A percentile compares a stretch with the other conserved stretches of the same genome.
phyloP scores from a whole-genome alignment of 2,888 invertebrate species.

The Oscheius sp. region DNA sequence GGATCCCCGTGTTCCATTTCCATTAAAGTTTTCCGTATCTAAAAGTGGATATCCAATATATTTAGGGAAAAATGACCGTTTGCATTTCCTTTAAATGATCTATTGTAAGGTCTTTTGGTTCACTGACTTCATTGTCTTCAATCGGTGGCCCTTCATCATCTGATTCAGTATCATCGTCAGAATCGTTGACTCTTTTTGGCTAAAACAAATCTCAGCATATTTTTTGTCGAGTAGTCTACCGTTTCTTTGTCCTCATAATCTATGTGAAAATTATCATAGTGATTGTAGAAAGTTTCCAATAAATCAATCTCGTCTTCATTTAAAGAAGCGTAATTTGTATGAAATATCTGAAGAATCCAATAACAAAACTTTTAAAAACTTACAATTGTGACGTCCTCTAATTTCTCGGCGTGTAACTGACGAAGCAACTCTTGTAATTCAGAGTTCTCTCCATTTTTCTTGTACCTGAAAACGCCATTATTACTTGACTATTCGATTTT shows the following conservation, averaged over 20 bases:
- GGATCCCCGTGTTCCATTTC: conserved; percentile 17
- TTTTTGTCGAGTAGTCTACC: no score
- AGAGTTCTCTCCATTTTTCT: neutral
- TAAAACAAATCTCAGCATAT: no score
- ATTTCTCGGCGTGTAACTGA: neutral
- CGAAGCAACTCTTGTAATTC: neutral
- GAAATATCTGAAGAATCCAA: conserved; percentile 6
- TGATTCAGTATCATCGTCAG: neutral
- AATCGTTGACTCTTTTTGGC: neutral
- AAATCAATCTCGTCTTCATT: conserved; percentile 15
- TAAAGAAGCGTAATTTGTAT: neutral
- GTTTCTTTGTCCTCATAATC: conserved; percentile 8
- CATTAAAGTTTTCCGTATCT: conserved; percentile 8
- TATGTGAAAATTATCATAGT: conserved; percentile 13
- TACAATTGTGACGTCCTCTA: conserved; percentile 1
- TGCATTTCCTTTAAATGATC: neutral
- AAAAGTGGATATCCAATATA: neutral
- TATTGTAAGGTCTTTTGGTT: neutral
- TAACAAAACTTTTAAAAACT: neutral
- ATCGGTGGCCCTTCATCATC: neutral
- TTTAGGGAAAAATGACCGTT: neutral
- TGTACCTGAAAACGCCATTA: conserved; percentile 9
- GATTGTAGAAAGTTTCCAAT: conserved; percentile 8
- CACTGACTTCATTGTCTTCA: neutral
- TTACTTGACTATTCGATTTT: no score